Evolutionary conservation across 2,113 vertebrate species (phyloP).

Genomic region (Okapia johnstoni): DNA sequence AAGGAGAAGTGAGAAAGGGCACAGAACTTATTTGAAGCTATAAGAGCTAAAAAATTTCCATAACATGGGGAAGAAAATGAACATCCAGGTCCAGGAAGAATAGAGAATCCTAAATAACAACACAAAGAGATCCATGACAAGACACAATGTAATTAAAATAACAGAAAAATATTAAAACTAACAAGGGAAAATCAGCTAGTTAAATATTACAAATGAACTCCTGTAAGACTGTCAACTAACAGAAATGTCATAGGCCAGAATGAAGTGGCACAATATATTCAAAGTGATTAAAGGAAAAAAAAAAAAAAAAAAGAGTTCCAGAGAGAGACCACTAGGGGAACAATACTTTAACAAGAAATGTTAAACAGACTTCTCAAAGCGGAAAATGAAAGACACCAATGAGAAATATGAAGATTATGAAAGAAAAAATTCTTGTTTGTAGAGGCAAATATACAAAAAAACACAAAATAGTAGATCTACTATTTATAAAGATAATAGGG

Average conservation of each 20-base stretch:
- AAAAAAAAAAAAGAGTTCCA: too few species aligned
- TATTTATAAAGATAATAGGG: too few species aligned
- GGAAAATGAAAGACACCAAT: too few species aligned
- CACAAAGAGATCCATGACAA: neutral
- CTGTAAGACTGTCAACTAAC: neutral
- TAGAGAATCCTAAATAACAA: neutral
- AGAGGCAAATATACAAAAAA: too few species aligned
- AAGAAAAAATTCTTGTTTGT: too few species aligned
- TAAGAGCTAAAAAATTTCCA: neutral
- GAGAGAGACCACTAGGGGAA: too few species aligned
- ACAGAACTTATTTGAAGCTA: neutral
- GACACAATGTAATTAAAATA: neutral
- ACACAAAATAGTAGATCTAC: too few species aligned
- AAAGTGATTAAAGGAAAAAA: neutral
- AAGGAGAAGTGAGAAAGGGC: neutral
- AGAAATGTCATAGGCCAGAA: neutral
- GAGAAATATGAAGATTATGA: too few species aligned
- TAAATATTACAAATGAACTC: neutral
- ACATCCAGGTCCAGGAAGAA: neutral
- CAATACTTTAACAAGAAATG: too few species aligned
- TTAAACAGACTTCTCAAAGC: too few species aligned
- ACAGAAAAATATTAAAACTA: neutral
- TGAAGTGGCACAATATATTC: neutral
- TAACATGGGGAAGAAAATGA: neutral
- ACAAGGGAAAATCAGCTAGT: neutral